Evolutionary conservation across 1,140 invertebrate genomes (phyloP).

Genomic region (Phocides pigmalion): DNA sequence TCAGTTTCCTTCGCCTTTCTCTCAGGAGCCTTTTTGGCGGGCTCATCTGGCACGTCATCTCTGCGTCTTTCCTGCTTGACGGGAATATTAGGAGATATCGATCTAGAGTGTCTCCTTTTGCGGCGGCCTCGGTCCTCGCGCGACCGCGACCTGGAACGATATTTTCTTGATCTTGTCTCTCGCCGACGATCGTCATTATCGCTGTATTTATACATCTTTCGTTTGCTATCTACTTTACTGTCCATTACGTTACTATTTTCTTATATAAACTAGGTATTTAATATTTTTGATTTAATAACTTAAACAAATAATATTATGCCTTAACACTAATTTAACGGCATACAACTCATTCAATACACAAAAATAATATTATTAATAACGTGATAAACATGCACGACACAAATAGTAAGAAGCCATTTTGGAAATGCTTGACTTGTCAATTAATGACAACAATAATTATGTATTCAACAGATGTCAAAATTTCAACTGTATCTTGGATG

Average conservation of each 20-base stretch:
- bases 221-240: conserved; percentile 51
- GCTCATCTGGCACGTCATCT: conserved; percentile 45
- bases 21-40: conserved; percentile 49
- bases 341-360: too few species aligned
- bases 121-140: conserved; percentile 47
- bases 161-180: conserved; percentile 58
- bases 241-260: conserved; percentile 46
- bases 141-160: conserved; percentile 59
- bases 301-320: too few species aligned
- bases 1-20: conserved; percentile 86
- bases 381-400: conserved; percentile 14
- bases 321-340: too few species aligned
- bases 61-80: conserved; percentile 52
- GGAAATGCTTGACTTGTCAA: neutral
- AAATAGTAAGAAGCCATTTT: conserved; percentile 20
- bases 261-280: too few species aligned
- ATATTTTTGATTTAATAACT: too few species aligned
- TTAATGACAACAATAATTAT: neutral
- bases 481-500: too few species aligned
- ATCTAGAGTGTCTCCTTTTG: conserved; percentile 65
- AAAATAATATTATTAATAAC: neutral
- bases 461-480: too few species aligned
- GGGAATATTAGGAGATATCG: conserved; percentile 47
- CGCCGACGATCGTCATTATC: conserved; percentile 58
- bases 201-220: conserved; percentile 58